Evolutionary conservation across 2,797 vertebrate genomes (phyloP).

Genomic region (Neosilurus hyrtlii): DNA sequence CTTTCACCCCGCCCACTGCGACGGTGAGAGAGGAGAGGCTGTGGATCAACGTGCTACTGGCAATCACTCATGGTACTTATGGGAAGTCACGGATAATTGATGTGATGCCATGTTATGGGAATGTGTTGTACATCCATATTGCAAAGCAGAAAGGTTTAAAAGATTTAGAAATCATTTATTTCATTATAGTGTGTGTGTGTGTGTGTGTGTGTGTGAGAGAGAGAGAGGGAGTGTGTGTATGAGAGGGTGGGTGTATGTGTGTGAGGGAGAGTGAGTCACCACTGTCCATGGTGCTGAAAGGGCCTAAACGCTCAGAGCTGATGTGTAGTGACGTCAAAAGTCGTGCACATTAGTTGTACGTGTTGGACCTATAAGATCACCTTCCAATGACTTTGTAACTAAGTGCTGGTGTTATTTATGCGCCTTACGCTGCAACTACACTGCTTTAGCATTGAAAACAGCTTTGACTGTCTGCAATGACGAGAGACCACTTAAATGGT

Average conservation of each 20-base stretch:
- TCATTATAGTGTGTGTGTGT: neutral
- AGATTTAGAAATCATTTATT: neutral
- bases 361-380: conserved; percentile 11
- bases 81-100: conserved; percentile 17
- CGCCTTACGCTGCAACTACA: conserved; percentile 1
- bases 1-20: conserved; percentile 77
- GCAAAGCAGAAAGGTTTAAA: neutral
- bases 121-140: neutral
- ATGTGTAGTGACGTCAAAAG: conserved; percentile 44
- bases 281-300: conserved; percentile 77
- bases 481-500: conserved; percentile 19
- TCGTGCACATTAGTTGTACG: conserved; percentile 38
- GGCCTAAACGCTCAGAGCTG: neutral
- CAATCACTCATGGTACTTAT: conserved; percentile 6
- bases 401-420: conserved; percentile 1
- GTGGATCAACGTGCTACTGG: conserved; percentile 20
- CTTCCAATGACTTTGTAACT: conserved; percentile 11
- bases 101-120: neutral
- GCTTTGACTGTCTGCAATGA: neutral
- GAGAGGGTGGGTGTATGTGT: neutral
- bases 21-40: conserved; percentile 52
- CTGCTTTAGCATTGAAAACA: neutral
- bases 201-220: neutral
- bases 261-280: conserved; percentile 40
- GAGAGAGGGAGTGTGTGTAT: neutral